phyloP scores from a whole-genome alignment of 2,888 invertebrate species.

The Ditula angustiorana region DNA sequence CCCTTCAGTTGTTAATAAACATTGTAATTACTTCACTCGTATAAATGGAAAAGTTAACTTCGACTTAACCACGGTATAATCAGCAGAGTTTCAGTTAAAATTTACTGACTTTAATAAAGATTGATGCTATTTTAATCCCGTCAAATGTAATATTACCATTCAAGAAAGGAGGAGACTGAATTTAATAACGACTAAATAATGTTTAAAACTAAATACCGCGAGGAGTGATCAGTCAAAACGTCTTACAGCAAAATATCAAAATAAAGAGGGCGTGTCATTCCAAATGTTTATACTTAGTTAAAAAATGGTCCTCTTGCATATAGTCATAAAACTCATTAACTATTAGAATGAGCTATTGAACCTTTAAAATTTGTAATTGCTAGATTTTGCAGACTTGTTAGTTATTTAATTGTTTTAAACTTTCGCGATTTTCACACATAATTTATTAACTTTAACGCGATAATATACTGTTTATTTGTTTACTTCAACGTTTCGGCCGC shows the following conservation, averaged over 20 bases:
- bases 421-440: too few species aligned
- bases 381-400: too few species aligned
- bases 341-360: too few species aligned
- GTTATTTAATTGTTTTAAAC: too few species aligned
- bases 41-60: conserved; percentile 67
- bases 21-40: conserved; percentile 49
- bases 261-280: too few species aligned
- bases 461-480: too few species aligned
- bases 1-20: conserved; percentile 44
- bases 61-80: conserved; percentile 51
- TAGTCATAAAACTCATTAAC: too few species aligned
- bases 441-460: too few species aligned
- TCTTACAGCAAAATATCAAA: background rate
- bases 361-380: too few species aligned
- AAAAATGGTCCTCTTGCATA: too few species aligned
- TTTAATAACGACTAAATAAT: conserved; percentile 18
- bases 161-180: conserved; percentile 9
- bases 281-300: too few species aligned
- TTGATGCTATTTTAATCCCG: conserved; percentile 55
- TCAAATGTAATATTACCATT: conserved; percentile 30
- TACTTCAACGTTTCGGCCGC: too few species aligned
- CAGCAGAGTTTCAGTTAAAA: conserved; percentile 52
- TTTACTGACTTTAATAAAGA: conserved; percentile 58
- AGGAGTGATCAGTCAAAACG: background rate
- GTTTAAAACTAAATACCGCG: background rate